Conservation (phyloP, 2,888 invertebrate species). For the Pomacea canaliculata region DNA sequence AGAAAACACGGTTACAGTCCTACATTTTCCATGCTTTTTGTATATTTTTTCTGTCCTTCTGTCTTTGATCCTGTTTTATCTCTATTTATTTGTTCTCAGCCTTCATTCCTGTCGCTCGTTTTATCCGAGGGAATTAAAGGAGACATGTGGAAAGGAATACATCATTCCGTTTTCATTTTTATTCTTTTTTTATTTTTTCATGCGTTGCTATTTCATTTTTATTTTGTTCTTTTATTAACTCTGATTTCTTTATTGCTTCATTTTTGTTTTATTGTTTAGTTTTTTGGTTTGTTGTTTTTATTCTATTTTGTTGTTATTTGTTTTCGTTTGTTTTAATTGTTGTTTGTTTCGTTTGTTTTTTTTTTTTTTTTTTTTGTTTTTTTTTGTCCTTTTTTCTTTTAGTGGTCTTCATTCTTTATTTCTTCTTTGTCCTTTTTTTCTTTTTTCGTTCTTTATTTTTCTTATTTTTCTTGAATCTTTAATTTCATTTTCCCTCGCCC, state of each 20-base stretch:
- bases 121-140: no score
- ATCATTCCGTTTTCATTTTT: neutral
- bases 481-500: no score
- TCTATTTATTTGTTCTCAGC: neutral
- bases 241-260: neutral
- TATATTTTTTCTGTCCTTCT: neutral
- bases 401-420: neutral
- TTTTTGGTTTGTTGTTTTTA: neutral
- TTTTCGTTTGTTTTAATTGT: neutral
- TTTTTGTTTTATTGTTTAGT: neutral
- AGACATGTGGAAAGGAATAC: neutral
- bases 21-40: neutral
- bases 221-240: no score
- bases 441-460: neutral
- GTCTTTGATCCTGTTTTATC: neutral
- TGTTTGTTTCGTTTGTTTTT: neutral
- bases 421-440: neutral
- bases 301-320: neutral
- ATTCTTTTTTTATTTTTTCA: no score
- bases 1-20: no score
- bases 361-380: neutral
- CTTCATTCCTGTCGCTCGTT: neutral
- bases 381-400: conserved; percentile 6
- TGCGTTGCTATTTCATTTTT: no score
- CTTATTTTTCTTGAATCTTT: neutral